Conservation (phyloP, 2,113 vertebrate genomes). For the Grantiella picta region DNA sequence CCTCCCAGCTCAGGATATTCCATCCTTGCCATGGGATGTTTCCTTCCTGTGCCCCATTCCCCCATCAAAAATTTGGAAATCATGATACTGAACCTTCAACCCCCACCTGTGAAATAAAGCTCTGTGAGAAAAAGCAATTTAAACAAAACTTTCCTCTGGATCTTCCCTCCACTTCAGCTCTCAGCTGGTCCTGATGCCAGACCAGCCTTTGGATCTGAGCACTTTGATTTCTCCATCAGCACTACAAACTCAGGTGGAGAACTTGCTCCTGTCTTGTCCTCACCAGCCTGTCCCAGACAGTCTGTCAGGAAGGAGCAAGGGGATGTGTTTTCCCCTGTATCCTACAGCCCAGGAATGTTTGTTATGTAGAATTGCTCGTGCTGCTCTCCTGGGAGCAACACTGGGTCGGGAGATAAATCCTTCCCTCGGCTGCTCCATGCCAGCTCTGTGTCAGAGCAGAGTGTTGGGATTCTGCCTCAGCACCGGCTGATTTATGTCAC, state of each 20-base stretch:
- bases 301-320: background rate
- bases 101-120: too few relatives aligned
- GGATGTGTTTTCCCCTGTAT: background rate
- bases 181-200: rapidly evolving
- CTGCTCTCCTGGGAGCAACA: background rate
- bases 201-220: rapidly evolving
- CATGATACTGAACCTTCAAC: rapidly evolving
- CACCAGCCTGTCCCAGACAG: background rate
- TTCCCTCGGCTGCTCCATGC: background rate
- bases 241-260: background rate
- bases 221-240: background rate
- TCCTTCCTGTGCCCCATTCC: background rate
- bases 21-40: background rate
- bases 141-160: background rate
- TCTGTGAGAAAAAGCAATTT: rapidly evolving
- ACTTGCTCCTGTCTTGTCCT: background rate
- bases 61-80: rapidly evolving
- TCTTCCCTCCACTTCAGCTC: background rate
- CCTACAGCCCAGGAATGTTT: background rate
- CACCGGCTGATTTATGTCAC: slow-evolving; percentile 32
- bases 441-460: background rate
- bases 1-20: background rate
- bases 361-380: background rate
- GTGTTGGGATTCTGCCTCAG: background rate
- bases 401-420: slow-evolving; percentile 27